phyloP scores from a whole-genome alignment of 2,113 vertebrate species.

The Zapornia atra region DNA sequence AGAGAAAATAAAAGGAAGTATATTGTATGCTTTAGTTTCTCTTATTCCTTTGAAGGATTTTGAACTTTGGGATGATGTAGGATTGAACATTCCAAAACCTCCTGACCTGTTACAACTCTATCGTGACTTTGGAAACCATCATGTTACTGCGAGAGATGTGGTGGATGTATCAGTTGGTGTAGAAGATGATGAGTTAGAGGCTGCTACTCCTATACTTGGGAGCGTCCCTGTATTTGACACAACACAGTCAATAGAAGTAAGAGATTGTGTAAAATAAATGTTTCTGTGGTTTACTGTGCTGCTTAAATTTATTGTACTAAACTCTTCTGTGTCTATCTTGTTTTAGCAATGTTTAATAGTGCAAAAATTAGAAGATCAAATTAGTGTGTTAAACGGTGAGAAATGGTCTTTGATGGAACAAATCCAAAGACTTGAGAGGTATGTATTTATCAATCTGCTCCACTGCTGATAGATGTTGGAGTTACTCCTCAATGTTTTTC shows the following conservation, averaged over 20 bases:
- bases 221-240: slow-evolving; percentile 64
- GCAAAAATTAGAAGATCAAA: slow-evolving; percentile 95
- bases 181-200: slow-evolving; percentile 83
- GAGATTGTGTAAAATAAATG: neutral
- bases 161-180: slow-evolving; percentile 89
- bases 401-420: slow-evolving; percentile 92
- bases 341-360: slow-evolving; percentile 87
- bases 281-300: neutral
- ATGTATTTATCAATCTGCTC: slow-evolving; percentile 15
- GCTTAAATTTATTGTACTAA: neutral
- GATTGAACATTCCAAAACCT: slow-evolving; percentile 97
- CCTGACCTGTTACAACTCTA: slow-evolving; percentile 94
- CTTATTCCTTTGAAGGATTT: slow-evolving; percentile 86
- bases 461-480: neutral
- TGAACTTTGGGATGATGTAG: slow-evolving; percentile 98
- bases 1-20: neutral
- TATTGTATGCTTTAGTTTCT: neutral
- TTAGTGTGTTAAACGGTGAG: slow-evolving; percentile 89
- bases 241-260: slow-evolving; percentile 75
- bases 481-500: neutral
- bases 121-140: slow-evolving; percentile 88
- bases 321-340: slow-evolving; percentile 50
- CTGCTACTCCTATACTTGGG: slow-evolving; percentile 72
- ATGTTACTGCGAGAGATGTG: slow-evolving; percentile 76
- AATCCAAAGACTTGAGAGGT: slow-evolving; percentile 95